A percentile compares a stretch with the other conserved stretches of the same genome.
Conservation (phyloP, 53 echinoderm and acorn worm species). For the Antedon mediterranea region DNA sequence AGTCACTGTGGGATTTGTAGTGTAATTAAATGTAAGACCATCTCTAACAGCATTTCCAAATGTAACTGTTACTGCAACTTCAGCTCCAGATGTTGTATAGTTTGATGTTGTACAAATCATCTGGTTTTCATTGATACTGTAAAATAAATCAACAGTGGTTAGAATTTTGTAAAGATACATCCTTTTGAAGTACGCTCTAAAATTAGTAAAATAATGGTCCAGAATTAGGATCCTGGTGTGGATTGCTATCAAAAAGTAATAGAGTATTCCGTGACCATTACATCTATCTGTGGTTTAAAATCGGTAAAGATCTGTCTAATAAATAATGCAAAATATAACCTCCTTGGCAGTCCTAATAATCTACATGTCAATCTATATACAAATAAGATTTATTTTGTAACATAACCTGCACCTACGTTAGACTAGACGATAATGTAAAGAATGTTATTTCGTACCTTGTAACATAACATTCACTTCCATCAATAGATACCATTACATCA, state of each 20-base stretch:
- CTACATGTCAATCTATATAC: too few relatives aligned
- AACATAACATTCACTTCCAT: neutral
- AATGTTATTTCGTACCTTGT: neutral
- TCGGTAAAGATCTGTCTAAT: too few relatives aligned
- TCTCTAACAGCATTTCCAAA: neutral
- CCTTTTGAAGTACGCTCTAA: too few relatives aligned
- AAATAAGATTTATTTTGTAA: too few relatives aligned
- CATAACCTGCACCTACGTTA: too few relatives aligned
- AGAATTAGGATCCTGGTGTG: too few relatives aligned
- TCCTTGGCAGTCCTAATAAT: too few relatives aligned
- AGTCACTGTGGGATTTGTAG: neutral
- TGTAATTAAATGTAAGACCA: neutral
- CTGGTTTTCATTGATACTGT: neutral
- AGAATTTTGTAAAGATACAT: neutral
- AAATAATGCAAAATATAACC: too few relatives aligned
- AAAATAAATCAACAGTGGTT: neutral
- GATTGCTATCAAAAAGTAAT: too few relatives aligned
- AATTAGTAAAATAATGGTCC: too few relatives aligned
- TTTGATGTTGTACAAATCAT: neutral
- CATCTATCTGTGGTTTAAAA: too few relatives aligned
- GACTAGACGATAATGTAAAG: neutral
- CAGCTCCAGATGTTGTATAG: neutral
- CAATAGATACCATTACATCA: neutral
- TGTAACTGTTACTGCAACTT: neutral
- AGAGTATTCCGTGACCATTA: too few relatives aligned